Evolutionary conservation across 2,113 vertebrate genomes (phyloP), one percentile per base, ranked within the genome.

Genomic region (Sula dactylatra): DNA sequence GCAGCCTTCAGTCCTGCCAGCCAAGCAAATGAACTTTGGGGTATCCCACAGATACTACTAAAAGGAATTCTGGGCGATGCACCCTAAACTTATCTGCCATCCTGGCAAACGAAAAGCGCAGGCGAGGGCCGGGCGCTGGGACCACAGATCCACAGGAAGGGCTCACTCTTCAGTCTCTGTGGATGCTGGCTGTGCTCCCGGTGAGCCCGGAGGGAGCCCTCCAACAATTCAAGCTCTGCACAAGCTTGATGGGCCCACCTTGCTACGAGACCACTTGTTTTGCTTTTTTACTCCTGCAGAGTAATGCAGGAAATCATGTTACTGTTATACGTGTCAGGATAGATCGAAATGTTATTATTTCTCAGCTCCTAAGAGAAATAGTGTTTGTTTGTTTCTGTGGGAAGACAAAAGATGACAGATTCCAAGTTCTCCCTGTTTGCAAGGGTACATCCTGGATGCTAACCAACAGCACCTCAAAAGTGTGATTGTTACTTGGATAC

Each of bases 221-320:
- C 22, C 2, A 0, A 31, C 5, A 38, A 9, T 1, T 11, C 1
- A 21, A 73, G 56, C 25, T 61, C 88, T n/a, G 66, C 40, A n/a
- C 14, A 21, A 36, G 26, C 31, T 6, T 4, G 11, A 40, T 4
- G 54, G 10, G 24, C 44, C 25, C 61, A 27, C 42, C 42, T 16
- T 21, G 34, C 84, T 59, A 9, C 0, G 1, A 49, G 9, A 61
- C 3, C 52, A 5, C 34, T 29, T 6, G 25, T 4, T 76, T 2
- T 19, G 66, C 65, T 71, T 69, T 20, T 25, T 54, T 62, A 1
- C 24, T 34, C 21, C 79, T 70, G 22, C 58, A 47, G 29, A 65
- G 25, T 4, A 42, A 65, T 0, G 10, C 0, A 2, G 14, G 32
- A 55, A 83, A 61, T 26, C 0, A 0, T 2, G 13, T 45, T 3